Conservation (phyloP, 2,113 vertebrate genomes). For the Neodon shergylaensis region DNA sequence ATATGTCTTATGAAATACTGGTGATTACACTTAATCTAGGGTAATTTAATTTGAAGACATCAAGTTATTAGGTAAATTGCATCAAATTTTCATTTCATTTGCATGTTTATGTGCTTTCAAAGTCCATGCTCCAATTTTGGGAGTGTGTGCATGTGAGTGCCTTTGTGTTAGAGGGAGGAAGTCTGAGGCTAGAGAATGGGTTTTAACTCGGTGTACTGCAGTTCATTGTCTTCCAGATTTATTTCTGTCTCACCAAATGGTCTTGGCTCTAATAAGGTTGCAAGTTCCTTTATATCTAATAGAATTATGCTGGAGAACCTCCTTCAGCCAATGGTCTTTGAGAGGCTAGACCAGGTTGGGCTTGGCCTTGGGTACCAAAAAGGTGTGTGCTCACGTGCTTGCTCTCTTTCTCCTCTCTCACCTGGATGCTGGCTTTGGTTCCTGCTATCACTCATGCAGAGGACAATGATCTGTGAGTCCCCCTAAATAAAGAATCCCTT, state of each 20-base stretch:
- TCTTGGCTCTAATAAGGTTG: background rate
- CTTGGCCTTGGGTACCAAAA: no score
- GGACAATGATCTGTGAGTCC: no score
- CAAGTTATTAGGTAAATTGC: conserved; percentile 60
- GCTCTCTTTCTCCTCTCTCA: no score
- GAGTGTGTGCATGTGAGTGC: background rate
- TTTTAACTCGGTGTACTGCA: background rate
- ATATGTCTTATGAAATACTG: conserved; percentile 21
- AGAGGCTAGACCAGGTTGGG: no score
- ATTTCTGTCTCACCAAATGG: conserved; percentile 16
- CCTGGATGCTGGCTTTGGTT: no score
- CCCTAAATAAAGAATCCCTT: no score
- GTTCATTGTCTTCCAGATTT: background rate
- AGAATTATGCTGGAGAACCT: no score
- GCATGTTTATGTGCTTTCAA: conserved; percentile 44
- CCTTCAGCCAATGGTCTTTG: no score
- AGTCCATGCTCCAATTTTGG: conserved; percentile 2
- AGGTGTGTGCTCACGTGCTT: no score
- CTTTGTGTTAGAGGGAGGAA: background rate
- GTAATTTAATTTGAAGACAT: conserved; percentile 59
- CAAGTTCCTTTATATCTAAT: background rate
- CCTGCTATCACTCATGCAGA: no score
- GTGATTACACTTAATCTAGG: conserved; percentile 60
- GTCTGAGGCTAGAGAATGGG: background rate
- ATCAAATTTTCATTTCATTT: conserved; percentile 64